Percentiles rank a stretch among this genome's conserved stretches.
Conservation (phyloP, 2,113 vertebrate genomes). For the Phasianus colchicus region DNA sequence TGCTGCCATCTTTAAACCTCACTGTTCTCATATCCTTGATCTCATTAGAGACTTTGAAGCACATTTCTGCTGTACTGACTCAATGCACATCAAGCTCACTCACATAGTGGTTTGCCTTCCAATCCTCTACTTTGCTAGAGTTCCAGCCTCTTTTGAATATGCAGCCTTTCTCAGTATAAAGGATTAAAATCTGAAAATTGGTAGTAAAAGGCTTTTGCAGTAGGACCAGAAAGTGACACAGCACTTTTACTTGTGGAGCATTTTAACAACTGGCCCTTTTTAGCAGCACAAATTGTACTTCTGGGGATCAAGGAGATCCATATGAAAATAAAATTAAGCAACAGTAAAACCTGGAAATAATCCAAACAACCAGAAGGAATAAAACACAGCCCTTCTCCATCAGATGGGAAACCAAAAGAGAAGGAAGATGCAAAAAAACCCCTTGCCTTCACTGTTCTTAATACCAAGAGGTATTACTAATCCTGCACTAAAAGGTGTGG, state of each 20-base stretch:
- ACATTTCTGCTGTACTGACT: neutral
- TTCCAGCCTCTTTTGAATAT: neutral
- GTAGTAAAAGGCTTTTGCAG: neutral
- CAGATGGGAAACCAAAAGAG: neutral
- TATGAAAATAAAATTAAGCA: constrained; percentile 1
- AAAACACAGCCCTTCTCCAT: neutral
- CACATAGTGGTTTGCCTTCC: neutral
- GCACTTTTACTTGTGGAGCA: neutral
- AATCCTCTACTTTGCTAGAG: neutral
- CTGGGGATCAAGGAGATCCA: neutral
- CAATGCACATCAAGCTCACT: neutral
- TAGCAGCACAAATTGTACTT: constrained; percentile 31
- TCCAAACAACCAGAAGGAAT: neutral
- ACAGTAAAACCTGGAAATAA: neutral
- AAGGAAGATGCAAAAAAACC: neutral
- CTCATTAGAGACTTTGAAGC: neutral
- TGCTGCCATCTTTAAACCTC: neutral
- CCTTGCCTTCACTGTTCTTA: neutral
- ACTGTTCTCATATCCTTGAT: neutral
- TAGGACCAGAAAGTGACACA: neutral
- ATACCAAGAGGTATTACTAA: neutral
- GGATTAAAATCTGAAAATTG: neutral
- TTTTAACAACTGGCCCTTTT: neutral
- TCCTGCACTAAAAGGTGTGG: neutral
- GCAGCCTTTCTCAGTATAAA: neutral